These are phyloP conservation scores for Alectoris magna DNA, from an alignment of 2,797 vertebrate species.

Conservation along the genomic window DNA sequence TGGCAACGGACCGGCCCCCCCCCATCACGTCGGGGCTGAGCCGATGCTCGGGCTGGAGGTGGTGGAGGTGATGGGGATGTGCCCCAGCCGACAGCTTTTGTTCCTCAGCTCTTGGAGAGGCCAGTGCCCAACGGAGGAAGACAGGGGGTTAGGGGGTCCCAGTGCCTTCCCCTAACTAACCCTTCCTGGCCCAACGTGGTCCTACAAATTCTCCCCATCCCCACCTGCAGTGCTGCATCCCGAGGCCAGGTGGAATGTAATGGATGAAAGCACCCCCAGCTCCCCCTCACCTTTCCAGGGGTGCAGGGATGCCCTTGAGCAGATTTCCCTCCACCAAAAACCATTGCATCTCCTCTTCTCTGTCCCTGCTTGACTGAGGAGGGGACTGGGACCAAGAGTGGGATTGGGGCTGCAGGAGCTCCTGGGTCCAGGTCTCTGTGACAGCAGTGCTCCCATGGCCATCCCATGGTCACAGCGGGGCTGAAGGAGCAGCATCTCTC, in stretches of 20 bases:
- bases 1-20: no score
- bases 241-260: background rate
- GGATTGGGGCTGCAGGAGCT: background rate
- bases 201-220: background rate
- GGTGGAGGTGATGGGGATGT: background rate
- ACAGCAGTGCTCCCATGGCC: accelerated
- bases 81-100: background rate
- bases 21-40: no score
- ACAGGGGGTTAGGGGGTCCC: accelerated
- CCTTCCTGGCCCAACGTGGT: background rate
- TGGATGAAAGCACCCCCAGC: background rate
- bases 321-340: no score
- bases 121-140: background rate
- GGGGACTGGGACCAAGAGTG: background rate
- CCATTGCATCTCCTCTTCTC: background rate
- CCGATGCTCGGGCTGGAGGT: background rate
- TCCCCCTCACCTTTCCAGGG: background rate
- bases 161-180: background rate
- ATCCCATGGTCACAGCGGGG: background rate
- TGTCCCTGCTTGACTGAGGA: background rate
- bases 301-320: background rate
- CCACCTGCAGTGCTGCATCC: background rate
- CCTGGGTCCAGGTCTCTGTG: background rate
- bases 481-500: background rate
- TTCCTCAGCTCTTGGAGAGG: accelerated